phyloP scores from a whole-genome alignment of 2,888 invertebrate species.

The Oegoconia quadripuncta region DNA sequence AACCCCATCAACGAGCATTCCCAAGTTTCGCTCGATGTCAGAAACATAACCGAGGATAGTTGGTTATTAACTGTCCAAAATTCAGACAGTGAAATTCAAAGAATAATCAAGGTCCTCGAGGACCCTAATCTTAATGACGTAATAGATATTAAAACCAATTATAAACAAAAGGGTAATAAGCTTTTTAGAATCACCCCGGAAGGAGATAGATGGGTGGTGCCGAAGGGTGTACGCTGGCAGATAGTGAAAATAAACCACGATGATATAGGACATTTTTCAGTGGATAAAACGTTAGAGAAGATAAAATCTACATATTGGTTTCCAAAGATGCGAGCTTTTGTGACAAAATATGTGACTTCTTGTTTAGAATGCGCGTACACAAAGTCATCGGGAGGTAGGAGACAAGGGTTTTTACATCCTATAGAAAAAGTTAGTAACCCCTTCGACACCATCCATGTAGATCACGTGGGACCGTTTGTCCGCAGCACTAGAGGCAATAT shows the following conservation, averaged over 20 bases:
- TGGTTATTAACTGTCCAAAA: neutral
- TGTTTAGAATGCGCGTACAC: slow-evolving; percentile 17
- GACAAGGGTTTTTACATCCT: neutral
- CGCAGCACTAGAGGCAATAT: neutral
- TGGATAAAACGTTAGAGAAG: slow-evolving; percentile 17
- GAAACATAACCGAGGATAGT: neutral
- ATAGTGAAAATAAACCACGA: slow-evolving; percentile 11
- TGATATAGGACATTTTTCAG: slow-evolving; percentile 15
- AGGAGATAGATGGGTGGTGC: slow-evolving; percentile 9
- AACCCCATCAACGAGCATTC: slow-evolving; percentile 3
- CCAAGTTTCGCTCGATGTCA: neutral
- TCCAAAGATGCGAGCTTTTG: slow-evolving; percentile 19
- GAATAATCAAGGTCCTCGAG: neutral
- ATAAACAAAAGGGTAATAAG: neutral
- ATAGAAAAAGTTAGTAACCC: slow-evolving; percentile 3
- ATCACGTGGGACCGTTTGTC: slow-evolving; percentile 10
- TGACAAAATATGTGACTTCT: slow-evolving; percentile 19
- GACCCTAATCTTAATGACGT: neutral
- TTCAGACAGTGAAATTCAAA: neutral
- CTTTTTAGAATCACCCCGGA: neutral
- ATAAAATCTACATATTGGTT: slow-evolving; percentile 24
- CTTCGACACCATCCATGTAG: slow-evolving; percentile 22
- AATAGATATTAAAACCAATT: neutral
- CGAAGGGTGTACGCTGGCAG: slow-evolving; percentile 16
- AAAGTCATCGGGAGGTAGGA: neutral